These are phyloP conservation scores for Heliothis subflexa DNA, from an alignment of 1,140 invertebrate species.

Conservation along the genomic window DNA sequence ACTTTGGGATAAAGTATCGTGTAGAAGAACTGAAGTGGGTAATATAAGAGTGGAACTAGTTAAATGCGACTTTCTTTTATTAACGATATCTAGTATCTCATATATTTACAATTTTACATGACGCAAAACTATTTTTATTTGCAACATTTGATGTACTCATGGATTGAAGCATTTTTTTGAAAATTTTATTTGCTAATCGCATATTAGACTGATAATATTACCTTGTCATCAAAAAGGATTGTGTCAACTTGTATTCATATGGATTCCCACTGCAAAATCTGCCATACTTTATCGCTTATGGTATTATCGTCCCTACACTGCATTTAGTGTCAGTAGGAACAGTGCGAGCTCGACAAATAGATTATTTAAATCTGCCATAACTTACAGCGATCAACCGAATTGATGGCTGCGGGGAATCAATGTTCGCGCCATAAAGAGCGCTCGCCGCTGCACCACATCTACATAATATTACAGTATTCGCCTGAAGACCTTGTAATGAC, in stretches of 20 bases:
- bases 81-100: too few species aligned
- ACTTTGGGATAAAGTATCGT: neutral
- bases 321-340: neutral
- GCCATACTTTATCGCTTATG: neutral
- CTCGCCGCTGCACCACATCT: neutral
- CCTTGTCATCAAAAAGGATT: too few species aligned
- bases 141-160: too few species aligned
- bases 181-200: too few species aligned
- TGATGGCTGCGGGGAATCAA: constrained; percentile 12
- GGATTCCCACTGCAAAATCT: neutral
- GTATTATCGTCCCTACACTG: neutral
- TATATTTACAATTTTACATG: too few species aligned
- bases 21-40: neutral
- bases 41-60: too few species aligned
- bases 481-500: constrained; percentile 51
- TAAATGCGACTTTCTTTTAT: too few species aligned
- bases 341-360: neutral
- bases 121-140: too few species aligned
- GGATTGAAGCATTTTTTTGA: too few species aligned
- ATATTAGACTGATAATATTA: too few species aligned
- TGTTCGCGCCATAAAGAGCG: constrained; percentile 18
- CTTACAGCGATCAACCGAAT: constrained; percentile 17
- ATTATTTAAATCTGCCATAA: constrained; percentile 27
- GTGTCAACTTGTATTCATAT: too few species aligned
- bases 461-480: constrained; percentile 12